Evolutionary conservation across 2,797 vertebrate genomes (phyloP), one percentile per base, ranked within the genome.

Genomic region (Cottoperca gobio): DNA sequence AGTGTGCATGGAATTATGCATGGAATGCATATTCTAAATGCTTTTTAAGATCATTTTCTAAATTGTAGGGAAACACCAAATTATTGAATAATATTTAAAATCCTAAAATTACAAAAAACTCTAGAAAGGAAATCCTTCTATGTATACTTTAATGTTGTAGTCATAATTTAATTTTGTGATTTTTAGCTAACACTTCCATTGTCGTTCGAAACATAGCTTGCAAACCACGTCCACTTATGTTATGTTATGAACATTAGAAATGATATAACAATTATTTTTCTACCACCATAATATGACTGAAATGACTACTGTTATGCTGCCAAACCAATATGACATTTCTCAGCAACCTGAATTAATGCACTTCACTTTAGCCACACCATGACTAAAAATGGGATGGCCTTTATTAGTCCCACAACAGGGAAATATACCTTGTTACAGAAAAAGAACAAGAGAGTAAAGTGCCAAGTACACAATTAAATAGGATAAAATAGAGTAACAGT

Each of bases 251-350:
- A 23, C 19, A 14, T 10, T 55, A 9, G 28, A 33, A 58, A 45
- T 52, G 0, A 10, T 12, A 8, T 55, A 48, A 6, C 19, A 16
- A 35, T 19, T 35, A 0, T 19, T 42, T 50, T 70, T 28, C 23
- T 48, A 39, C 45, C 46, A 21, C 26, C 2, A 2, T 31, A 37
- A 19, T 8, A 23, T 42, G 13, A 24, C 7, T 61, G 53, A 12
- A 24, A 8, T n/a, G 6, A 1, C 12, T n/a, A n/a, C n/a, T 1
- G 14, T 14, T 24, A 58, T 6, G 19, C 19, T 39, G 37, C 3
- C 6, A 54, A 67, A 39, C 10, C 33, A n/a, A 17, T 70, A 24
- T 48, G 3, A n/a, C n/a, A 39, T 59, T 60, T 33, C 16, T 76
- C 26, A 50, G 26, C 12, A 19, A 39, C 17, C 6, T 16, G 12